Base-by-base conservation (phyloP, 1,140 invertebrate genomes). In the Aleiodes sp. region DNA sequence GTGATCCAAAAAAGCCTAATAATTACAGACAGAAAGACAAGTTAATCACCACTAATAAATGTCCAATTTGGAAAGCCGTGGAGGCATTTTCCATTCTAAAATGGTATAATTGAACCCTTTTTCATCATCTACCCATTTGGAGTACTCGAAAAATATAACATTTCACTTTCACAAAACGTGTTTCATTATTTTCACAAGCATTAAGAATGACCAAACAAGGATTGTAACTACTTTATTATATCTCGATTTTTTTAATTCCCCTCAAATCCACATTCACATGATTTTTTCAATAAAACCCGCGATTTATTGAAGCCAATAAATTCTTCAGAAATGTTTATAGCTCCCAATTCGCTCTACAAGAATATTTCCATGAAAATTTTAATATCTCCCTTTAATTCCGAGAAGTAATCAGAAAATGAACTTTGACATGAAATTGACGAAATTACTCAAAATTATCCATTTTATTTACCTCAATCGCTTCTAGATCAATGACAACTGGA, bases 401-500 rank as follows among this genome's bases (percentile, higher is more conserved):
- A n/a, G n/a, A n/a, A n/a, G n/a, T n/a, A n/a, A n/a, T n/a, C n/a
- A n/a, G n/a, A n/a, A n/a, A n/a, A n/a, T n/a, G n/a, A n/a, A n/a
- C n/a, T n/a, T n/a, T n/a, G n/a, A 62, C 31, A 21, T 63, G 8
- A 39, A 37, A 37, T 24, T 0, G 24, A 14, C 14, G 56, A 43
- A 68, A 10, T 33, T 33, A 33, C 0, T 33, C 10, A 33, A 35
- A 12, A 33, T 10, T n/a, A 7, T 31, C 37, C 24, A 33, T 33
- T 65, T 0, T 10, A 61, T 43, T 78, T 77, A 82, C 85, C 76
- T 86, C 85, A 46, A 86, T 82, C 2, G 79, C 82, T 65, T 85
- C 79, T 43, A 86, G 66, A 72, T 93, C 91, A 6, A 91, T 89
- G 29, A 97, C 85, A 4, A 91, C 92, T 2, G 95, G 95, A 87